Evolutionary conservation across 1,140 invertebrate species (phyloP).

Genomic region (Diploscapter pachys): DNA sequence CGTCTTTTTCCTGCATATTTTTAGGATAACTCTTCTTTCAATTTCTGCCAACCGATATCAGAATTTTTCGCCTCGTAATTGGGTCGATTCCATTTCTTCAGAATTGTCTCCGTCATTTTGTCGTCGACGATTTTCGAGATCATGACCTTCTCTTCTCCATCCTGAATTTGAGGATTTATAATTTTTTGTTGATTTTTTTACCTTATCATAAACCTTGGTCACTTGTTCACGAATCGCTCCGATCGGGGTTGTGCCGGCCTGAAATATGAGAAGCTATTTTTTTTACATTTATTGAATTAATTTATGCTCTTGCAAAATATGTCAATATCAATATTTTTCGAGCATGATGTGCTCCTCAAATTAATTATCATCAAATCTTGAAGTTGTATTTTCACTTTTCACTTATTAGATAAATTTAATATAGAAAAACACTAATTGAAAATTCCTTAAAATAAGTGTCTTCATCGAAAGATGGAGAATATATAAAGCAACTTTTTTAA

Average conservation of each 20-base stretch:
- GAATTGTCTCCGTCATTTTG: slow-evolving; percentile 27
- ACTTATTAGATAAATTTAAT: no score
- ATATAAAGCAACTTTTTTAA: no score
- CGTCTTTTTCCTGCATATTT: slow-evolving; percentile 20
- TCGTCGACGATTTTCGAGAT: slow-evolving; percentile 29
- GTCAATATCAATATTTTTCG: no score
- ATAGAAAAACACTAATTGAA: no score
- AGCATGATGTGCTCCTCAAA: no score
- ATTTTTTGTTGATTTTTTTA: background rate
- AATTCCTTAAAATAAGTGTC: no score
- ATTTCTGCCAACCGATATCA: slow-evolving; percentile 16
- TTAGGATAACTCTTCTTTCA: background rate
- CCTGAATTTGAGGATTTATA: slow-evolving; percentile 9
- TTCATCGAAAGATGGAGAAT: no score
- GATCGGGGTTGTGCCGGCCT: background rate
- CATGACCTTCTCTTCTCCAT: slow-evolving; percentile 24
- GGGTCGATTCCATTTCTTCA: slow-evolving; percentile 32
- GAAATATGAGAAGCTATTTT: no score
- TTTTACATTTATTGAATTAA: no score
- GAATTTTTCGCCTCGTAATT: slow-evolving; percentile 31
- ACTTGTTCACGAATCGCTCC: slow-evolving; percentile 17
- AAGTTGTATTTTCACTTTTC: no score
- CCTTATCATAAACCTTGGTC: slow-evolving; percentile 17
- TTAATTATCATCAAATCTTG: no score
- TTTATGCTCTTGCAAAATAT: no score